Base-by-base conservation (phyloP, 2,113 vertebrate species). In the Ctenomys sociabilis region DNA sequence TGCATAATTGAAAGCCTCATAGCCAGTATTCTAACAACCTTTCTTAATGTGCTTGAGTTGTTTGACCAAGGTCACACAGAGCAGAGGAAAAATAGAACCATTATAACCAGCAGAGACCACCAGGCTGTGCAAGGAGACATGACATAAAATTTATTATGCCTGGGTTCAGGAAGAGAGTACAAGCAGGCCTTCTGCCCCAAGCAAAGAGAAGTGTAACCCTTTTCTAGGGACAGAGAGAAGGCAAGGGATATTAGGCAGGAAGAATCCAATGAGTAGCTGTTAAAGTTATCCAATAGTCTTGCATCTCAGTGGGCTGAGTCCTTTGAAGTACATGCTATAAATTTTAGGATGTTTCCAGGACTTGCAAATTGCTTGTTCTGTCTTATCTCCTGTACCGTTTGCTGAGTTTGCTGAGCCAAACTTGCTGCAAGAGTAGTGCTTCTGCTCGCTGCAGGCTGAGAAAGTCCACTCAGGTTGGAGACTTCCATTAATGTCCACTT, bases 21-120 rank as follows among this genome's bases (percentile, higher is more conserved):
- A 85, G 40, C 13, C 4, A 40, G 84, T 77, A 96, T 77, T 92
- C 43, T 90, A 90, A 57, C 16, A 49, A 26, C 72, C 26, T 72
- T 94, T 90, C n/a, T 49, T 59, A 45, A 12, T 63, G 26, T 88
- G 22, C 61, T 86, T 87, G 88, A 88, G 78, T 91, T 66, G 73
- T 83, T 93, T 93, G 70, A 13, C 19, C 40, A 94, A 87, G n/a
- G 16, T 93, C 13, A 70, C 45, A 43, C 5, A 90, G 26, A 85
- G 63, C 7, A 83, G 2, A 80, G 49, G 10, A 54, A 84, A 68
- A 92, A 28, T 30, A 10, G 11, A 12, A 30, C 61, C 19, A 35
- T 35, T 6, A 5, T 21, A n/a, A 21, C 17, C 68, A 70, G 35
- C 68, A 70, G 68, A 37, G 68, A n/a, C 7, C 68, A 70, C 68